phyloP scores from a whole-genome alignment of 2,888 invertebrate genomes.

The Caenorhabditis becei region DNA sequence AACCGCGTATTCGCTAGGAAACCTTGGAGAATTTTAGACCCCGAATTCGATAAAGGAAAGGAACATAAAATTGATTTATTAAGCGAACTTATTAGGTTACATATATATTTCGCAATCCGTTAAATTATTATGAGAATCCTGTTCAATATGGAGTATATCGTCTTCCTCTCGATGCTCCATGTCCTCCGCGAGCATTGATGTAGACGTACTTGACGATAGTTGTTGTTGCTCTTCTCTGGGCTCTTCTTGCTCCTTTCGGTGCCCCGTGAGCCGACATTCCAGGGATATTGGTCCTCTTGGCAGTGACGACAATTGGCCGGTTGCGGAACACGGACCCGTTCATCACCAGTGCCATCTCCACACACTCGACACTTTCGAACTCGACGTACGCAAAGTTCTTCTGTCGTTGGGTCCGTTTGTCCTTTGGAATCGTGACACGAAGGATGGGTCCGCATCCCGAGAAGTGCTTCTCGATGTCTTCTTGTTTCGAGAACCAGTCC shows the following conservation, averaged over 20 bases:
- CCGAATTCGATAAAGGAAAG: no score
- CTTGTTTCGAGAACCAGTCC: neutral
- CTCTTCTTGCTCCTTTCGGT: neutral
- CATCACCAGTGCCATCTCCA: neutral
- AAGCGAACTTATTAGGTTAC: no score
- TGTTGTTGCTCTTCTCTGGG: neutral
- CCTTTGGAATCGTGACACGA: slow-evolving; percentile 4
- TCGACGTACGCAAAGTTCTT: neutral
- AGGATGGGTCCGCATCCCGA: neutral
- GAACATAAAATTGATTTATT: no score
- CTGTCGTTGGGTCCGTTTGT: neutral
- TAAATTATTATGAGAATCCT: no score
- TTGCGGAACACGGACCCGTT: neutral
- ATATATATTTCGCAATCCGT: no score
- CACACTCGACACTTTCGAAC: neutral
- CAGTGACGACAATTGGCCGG: neutral
- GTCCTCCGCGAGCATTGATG: neutral
- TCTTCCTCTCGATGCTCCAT: neutral
- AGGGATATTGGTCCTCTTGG: neutral
- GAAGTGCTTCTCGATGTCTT: neutral
- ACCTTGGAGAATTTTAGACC: no score
- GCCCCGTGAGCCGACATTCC: neutral
- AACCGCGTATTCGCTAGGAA: no score
- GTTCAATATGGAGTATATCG: no score
- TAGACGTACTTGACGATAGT: neutral